Percentiles rank a stretch among this genome's conserved stretches.
Evolutionary conservation across 1,140 invertebrate genomes (phyloP).

Genomic region (Euschistus heros): DNA sequence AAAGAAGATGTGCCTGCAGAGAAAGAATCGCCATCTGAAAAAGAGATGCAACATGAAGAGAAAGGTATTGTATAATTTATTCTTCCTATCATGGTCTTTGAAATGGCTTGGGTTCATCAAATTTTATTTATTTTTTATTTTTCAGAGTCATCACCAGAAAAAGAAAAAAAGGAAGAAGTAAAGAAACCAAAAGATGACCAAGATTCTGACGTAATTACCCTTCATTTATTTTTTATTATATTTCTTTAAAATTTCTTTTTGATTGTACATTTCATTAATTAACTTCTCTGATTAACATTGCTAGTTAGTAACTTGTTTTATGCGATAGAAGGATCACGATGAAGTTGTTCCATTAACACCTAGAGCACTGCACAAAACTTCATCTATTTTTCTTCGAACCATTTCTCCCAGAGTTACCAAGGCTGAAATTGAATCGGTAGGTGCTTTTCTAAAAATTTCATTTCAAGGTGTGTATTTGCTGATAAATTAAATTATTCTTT

Average conservation of each 20-base stretch:
- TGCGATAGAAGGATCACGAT: conserved; percentile 26
- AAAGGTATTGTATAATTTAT: too few relatives aligned
- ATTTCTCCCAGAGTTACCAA: conserved; percentile 91
- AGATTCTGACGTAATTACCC: conserved; percentile 17
- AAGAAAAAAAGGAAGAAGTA: conserved; percentile 9
- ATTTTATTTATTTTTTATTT: conserved; percentile 24
- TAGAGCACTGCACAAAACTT: conserved; percentile 78
- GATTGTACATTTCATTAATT: too few relatives aligned
- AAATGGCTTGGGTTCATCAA: too few relatives aligned
- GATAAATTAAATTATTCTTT: not conserved
- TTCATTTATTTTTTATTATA: too few relatives aligned
- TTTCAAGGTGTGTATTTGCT: conserved; percentile 34
- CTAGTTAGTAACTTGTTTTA: not conserved
- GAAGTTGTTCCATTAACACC: conserved; percentile 47
- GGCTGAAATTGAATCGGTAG: conserved; percentile 78
- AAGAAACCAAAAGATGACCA: conserved; percentile 17
- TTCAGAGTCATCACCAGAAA: conserved; percentile 27
- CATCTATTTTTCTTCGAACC: conserved; percentile 93
- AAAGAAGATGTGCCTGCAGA: conserved; percentile 9
- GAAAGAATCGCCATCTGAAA: conserved; percentile 7
- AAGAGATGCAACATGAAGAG: conserved; percentile 17
- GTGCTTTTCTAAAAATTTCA: not conserved
- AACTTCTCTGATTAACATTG: too few relatives aligned
- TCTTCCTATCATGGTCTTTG: too few relatives aligned
- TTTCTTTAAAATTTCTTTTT: too few relatives aligned